Evolutionary conservation across 2,797 vertebrate species (phyloP).

Genomic region (Falco cherrug): DNA sequence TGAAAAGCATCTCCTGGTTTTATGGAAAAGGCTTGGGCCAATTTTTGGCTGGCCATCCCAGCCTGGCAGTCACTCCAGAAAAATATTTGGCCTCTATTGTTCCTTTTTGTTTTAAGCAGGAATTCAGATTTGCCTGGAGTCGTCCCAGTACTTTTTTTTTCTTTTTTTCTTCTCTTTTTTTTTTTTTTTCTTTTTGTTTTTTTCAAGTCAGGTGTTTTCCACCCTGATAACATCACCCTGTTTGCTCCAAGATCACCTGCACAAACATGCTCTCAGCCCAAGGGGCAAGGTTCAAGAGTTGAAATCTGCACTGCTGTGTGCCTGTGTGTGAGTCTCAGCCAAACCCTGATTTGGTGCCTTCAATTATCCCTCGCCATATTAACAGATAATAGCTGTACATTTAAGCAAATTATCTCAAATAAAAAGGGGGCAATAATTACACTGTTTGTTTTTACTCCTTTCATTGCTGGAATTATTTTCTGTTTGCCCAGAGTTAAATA

Average conservation of each 20-base stretch:
- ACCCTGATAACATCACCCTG: not conserved
- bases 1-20: not conserved
- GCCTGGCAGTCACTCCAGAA: not conserved
- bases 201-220: not conserved
- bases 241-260: constrained; percentile 12
- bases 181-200: not conserved
- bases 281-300: constrained; percentile 40
- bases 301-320: not conserved
- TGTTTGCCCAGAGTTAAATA: constrained; percentile 68
- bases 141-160: not conserved
- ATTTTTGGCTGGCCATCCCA: not conserved
- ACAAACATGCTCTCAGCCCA: not conserved
- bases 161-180: no score
- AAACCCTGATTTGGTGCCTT: not conserved
- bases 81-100: not conserved
- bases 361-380: constrained; percentile 45
- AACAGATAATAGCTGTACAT: constrained; percentile 55
- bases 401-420: constrained; percentile 72
- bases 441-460: constrained; percentile 64
- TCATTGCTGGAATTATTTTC: constrained; percentile 71
- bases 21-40: not conserved
- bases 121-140: not conserved
- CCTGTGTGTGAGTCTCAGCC: not conserved
- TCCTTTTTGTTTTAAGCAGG: not conserved
- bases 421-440: constrained; percentile 57